Percentiles rank a stretch among this genome's conserved stretches.
These are phyloP conservation scores for Rhincodon typus DNA, from an alignment of 2,797 vertebrate genomes.

Conservation along the genomic window DNA sequence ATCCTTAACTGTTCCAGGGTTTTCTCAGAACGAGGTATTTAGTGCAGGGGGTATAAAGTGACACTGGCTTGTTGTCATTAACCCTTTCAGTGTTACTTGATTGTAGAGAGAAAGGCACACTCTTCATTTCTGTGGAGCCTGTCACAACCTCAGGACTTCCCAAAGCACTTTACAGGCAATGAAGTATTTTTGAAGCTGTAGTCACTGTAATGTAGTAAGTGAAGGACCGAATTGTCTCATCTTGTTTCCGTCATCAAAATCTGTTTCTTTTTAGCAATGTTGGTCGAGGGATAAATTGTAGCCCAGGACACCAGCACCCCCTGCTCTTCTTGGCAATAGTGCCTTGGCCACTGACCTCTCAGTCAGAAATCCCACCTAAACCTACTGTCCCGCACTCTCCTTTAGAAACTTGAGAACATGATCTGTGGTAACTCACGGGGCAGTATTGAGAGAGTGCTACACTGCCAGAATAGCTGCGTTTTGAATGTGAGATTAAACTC, in stretches of 20 bases:
- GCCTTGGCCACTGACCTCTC: background rate
- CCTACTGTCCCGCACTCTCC: too few species aligned
- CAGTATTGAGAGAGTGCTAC: background rate
- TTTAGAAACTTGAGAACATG: background rate
- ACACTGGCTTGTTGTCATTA: background rate
- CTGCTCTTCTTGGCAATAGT: background rate
- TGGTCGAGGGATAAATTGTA: background rate
- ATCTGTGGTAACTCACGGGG: background rate
- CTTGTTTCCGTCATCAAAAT: too few species aligned
- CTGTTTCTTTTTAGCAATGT: too few species aligned
- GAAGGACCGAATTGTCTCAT: background rate
- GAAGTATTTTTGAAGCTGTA: background rate
- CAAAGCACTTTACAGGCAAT: background rate
- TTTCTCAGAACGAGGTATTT: background rate
- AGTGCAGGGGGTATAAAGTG: background rate
- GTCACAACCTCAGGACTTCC: background rate
- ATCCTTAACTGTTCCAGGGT: background rate
- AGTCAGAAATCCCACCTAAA: background rate
- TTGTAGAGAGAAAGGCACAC: background rate
- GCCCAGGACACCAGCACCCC: background rate
- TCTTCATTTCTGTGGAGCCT: background rate
- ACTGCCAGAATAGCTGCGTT: background rate
- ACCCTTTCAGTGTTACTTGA: background rate
- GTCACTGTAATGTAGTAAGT: background rate
- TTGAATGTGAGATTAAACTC: background rate